Evolutionary conservation across 2,797 vertebrate species (phyloP), one percentile per base, ranked within the genome.

Genomic region (Myripristis jacobus): DNA sequence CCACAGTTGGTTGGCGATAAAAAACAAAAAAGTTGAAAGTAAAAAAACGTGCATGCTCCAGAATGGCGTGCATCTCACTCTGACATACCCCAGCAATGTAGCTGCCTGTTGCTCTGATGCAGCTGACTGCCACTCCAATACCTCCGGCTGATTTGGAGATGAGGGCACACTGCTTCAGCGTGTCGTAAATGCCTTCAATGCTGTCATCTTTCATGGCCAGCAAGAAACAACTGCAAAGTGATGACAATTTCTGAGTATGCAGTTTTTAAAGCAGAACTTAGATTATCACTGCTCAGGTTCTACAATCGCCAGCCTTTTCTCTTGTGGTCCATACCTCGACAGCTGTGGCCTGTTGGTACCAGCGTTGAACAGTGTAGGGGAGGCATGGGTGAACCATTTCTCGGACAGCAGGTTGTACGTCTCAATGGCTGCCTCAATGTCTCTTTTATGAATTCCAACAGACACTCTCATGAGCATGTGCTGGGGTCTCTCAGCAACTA

Each of bases 131-230:
- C 0, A 99, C 83, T 12, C 98, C 98, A 0, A 99, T 99, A 10
- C 98, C 98, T 0, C 98, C 98, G 0, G 98, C 98, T n/a, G 97
- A 97, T 80, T 99, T 99, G 3, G 98, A 99, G 79, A 99, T 96
- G 25, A 99, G 93, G 0, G 97, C 97, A 15, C 97, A 99, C 52
- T 99, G 96, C 92, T 97, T 99, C 75, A 99, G 88, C 0, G 97
- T 98, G 86, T 98, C 96, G 0, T 98, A 98, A 88, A 99, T 99
- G 0, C 96, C 97, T 0, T 97, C 96, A 0, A 98, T 98, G 92
- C 96, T 98, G 93, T 98, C 96, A 0, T 98, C 97, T 81, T 93
- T 96, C 97, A 99, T 98, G 84, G 95, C 87, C 6, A 98, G 91
- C 93, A 99, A 93, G 88, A 98, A 98, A 80, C 97, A 98, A 78